These are phyloP conservation scores for Hedya salicella DNA, from an alignment of 2,888 invertebrate species.

Conservation along the genomic window DNA sequence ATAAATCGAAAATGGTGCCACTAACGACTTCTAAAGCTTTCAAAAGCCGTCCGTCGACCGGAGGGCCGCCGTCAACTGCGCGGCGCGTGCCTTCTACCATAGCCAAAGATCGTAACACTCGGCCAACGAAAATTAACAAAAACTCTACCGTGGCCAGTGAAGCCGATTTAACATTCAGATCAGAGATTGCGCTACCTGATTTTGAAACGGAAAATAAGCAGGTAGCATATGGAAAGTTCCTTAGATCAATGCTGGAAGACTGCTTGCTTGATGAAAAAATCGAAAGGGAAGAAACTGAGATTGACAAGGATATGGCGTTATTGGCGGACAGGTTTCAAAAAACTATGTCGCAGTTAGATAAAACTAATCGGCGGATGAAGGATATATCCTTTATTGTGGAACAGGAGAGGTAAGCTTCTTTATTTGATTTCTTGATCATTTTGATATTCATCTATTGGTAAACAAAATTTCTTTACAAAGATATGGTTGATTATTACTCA, in stretches of 20 bases:
- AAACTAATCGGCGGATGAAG: slow-evolving; percentile 74
- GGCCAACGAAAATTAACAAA: slow-evolving; percentile 55
- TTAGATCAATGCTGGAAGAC: slow-evolving; percentile 70
- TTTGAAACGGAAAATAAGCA: slow-evolving; percentile 64
- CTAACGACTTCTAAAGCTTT: slow-evolving; percentile 55
- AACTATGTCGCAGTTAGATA: slow-evolving; percentile 73
- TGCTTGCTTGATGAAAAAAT: slow-evolving; percentile 74
- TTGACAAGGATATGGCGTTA: slow-evolving; percentile 76
- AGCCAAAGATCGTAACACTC: slow-evolving; percentile 53
- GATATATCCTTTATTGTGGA: slow-evolving; percentile 78
- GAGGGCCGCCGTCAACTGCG: slow-evolving; percentile 55
- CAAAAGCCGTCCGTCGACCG: slow-evolving; percentile 59
- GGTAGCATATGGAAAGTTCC: slow-evolving; percentile 69
- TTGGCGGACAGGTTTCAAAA: slow-evolving; percentile 76
- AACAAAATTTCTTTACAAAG: too few relatives aligned
- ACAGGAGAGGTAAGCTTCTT: slow-evolving; percentile 69
- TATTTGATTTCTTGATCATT: too few relatives aligned
- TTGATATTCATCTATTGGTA: too few relatives aligned
- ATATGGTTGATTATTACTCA: too few relatives aligned
- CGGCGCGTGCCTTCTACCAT: slow-evolving; percentile 47
- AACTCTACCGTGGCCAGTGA: slow-evolving; percentile 55
- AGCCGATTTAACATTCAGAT: slow-evolving; percentile 59
- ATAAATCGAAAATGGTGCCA: slow-evolving; percentile 63
- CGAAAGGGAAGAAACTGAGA: slow-evolving; percentile 67
- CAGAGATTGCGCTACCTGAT: slow-evolving; percentile 58